Base-by-base conservation (phyloP, 2,888 invertebrate genomes). In the Punctoribates punctum region DNA sequence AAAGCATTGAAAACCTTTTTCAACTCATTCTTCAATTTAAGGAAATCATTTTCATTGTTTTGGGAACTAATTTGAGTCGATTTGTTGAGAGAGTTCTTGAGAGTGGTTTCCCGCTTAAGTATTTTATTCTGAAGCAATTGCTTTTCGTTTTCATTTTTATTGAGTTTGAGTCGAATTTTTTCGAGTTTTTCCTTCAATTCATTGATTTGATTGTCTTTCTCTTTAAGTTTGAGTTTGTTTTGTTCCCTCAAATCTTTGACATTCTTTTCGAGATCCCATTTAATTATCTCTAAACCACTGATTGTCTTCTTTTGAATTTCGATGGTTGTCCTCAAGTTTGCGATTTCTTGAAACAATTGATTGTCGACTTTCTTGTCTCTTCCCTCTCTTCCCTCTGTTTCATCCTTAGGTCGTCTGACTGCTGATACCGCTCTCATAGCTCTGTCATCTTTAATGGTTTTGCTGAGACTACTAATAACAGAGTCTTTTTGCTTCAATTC, bases 291-390 rank as follows among this genome's bases (percentile, higher is more conserved):
- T 6, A 48, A 23, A 13, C 25, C 8, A 20, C 38, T 38, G 20
- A 57, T 38, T 20, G 42, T 51, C 15, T 23, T n/a, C 15, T 57
- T 75, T 23, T 70, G 48, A 3, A 23, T 54, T 23, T 67, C 23
- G 17, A 72, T 51, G 25, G 42, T 29, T 8, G 70, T 13, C 27
- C 75, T 67, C 34, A 75, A 42, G n/a, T 75, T 42, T 23, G 75
- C 75, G 27, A 46, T 23, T 34, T 75, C 75, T 57, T 75, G 75
- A 51, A 75, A 75, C 25, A 75, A 34, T n/a, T 67, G 17, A 46
- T 75, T 75, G 34, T 75, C 75, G 4, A 70, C 70, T 27, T 75
- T 75, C 25, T 75, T 75, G 17, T 75, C 67, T 54, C 34, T 62
- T 11, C 62, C 29, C 9, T n/a, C n/a, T n/a, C n/a, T n/a, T n/a